phyloP scores from a whole-genome alignment of 1,140 invertebrate species.

The Prorops nasuta region DNA sequence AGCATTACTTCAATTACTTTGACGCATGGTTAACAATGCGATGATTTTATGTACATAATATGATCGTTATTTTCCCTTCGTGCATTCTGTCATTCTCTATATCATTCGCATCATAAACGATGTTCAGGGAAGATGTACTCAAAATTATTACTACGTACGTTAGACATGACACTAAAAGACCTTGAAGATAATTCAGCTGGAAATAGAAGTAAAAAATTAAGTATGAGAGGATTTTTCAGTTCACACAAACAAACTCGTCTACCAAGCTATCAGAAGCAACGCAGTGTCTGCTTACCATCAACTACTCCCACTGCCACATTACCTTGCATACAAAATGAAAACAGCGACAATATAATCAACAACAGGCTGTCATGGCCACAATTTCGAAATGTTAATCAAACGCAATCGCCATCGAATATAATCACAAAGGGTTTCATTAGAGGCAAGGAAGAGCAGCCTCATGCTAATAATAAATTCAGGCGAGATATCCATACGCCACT shows the following conservation, averaged over 20 bases:
- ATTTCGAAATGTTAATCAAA: slow-evolving; percentile 56
- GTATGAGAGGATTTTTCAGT: slow-evolving; percentile 55
- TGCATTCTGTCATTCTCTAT: too few relatives aligned
- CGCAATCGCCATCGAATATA: slow-evolving; percentile 45
- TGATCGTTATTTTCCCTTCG: slow-evolving; percentile 11
- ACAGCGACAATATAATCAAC: slow-evolving; percentile 55
- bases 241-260: slow-evolving; percentile 54
- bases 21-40: slow-evolving; percentile 34
- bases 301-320: slow-evolving; percentile 39
- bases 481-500: slow-evolving; percentile 54
- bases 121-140: too few relatives aligned
- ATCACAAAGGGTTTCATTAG: slow-evolving; percentile 34
- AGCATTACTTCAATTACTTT: slow-evolving; percentile 27
- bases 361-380: slow-evolving; percentile 57
- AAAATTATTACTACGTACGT: too few relatives aligned
- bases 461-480: slow-evolving; percentile 54
- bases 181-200: too few relatives aligned
- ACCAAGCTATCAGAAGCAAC: slow-evolving; percentile 55
- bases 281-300: slow-evolving; percentile 47
- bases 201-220: too few relatives aligned
- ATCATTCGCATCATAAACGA: too few relatives aligned
- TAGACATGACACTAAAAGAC: too few relatives aligned
- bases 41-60: slow-evolving; percentile 18
- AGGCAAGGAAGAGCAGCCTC: slow-evolving; percentile 49
- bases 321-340: slow-evolving; percentile 49